Base-by-base conservation (phyloP, 2,888 invertebrate species). In the Cerceris rybyensis region DNA sequence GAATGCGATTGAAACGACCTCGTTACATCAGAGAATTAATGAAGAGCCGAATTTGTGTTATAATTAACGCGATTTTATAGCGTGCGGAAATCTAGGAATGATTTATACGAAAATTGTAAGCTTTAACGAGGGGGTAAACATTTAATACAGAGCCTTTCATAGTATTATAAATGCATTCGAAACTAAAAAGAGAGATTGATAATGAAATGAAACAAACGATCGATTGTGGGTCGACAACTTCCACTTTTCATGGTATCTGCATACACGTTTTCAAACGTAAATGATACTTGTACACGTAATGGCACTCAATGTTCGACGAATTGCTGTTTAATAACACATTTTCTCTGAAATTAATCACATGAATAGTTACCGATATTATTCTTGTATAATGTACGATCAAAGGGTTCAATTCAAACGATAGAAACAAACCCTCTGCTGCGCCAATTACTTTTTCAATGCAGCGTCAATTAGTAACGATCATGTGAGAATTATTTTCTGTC, bases 21-120 rank as follows among this genome's bases (percentile, higher is more conserved):
- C 80, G 75, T 77, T 71, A 76, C 77, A 83, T 86, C 88, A 81
- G 67, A 75, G 69, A 68, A 81, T 78, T 86, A 85, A 83, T 82
- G 83, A 80, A 86, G 78, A 77, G 79, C 76, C 81, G 81, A 83
- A 83, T 82, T 66, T 76, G 69, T 61, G 42, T 69, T 77, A 78
- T 82, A 87, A 87, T 88, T 85, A 82, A 75, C 61, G 58, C 71
- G 73, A 82, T 77, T 86, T 84, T 77, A 70, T 69, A 74, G 64
- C 55, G 55, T 55, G 41, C 50, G 66, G 66, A 79, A 70, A 68
- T 69, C 66, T 60, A 58, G 66, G 61, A 39, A 50, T 78, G 78
- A 85, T 84, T 81, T 86, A 80, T 64, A 50, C 61, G 70, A 64
- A 71, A 78, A 84, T 83, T 80, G 75, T 70, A 58, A 43, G 6